Evolutionary conservation across 2,888 invertebrate genomes (phyloP).

Genomic region (Cremastinae sp.): DNA sequence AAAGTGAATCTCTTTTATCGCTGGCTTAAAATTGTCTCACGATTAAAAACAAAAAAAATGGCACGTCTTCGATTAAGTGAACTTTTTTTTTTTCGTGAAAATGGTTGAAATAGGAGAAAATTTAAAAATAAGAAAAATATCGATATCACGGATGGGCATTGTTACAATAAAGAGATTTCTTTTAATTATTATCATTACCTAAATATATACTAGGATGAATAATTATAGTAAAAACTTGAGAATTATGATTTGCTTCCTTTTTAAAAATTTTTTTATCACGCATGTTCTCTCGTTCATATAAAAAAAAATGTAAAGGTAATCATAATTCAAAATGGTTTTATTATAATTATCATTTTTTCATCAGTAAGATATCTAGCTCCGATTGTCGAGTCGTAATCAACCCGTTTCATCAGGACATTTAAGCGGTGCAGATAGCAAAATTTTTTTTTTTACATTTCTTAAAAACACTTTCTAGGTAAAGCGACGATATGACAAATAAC

Average conservation of each 20-base stretch:
- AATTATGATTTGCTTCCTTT: constrained; percentile 8
- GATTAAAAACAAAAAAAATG: constrained; percentile 1
- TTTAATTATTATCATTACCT: neutral
- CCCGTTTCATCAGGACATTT: neutral
- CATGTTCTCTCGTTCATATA: no score
- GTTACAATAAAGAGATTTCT: neutral
- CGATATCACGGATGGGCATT: constrained; percentile 5
- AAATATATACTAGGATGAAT: constrained; percentile 25
- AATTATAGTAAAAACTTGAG: constrained; percentile 7
- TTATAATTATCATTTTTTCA: constrained; percentile 14
- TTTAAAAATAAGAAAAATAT: neutral
- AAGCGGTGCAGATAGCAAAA: neutral
- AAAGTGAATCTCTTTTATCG: neutral
- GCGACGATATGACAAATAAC: neutral
- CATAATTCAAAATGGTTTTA: constrained; percentile 12
- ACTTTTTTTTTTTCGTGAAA: neutral
- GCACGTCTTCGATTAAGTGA: constrained; percentile 16
- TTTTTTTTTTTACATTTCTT: neutral
- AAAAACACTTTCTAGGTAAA: neutral
- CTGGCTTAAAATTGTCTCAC: neutral
- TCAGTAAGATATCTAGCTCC: constrained; percentile 10
- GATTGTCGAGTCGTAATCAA: constrained; percentile 1
- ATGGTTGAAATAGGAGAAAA: neutral
- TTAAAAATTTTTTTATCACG: neutral
- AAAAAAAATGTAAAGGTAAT: neutral